These are phyloP conservation scores for Zosterops lateralis DNA, from an alignment of 2,113 vertebrate species.

Conservation along the genomic window DNA sequence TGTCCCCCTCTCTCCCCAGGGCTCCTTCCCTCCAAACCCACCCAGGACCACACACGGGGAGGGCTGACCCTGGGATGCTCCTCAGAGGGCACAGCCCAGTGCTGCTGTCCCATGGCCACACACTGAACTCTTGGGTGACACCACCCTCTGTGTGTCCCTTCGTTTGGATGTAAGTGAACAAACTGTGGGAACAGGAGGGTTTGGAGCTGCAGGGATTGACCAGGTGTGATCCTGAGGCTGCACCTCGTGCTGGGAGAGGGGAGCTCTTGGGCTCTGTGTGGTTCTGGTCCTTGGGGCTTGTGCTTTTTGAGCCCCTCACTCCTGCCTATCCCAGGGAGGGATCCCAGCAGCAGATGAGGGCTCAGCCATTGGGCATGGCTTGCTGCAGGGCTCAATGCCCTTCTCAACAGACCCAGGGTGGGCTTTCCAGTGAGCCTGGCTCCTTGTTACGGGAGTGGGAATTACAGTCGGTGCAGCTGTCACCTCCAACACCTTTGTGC, in stretches of 20 bases:
- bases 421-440: neutral
- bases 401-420: rapidly evolving
- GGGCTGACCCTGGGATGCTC: neutral
- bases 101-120: rapidly evolving
- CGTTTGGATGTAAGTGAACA: rapidly evolving
- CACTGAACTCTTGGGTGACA: neutral
- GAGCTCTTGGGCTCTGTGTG: rapidly evolving
- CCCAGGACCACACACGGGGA: neutral
- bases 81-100: neutral
- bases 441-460: neutral
- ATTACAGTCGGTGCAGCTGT: rapidly evolving
- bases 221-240: neutral
- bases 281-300: neutral
- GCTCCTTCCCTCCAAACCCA: neutral
- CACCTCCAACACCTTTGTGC: rapidly evolving
- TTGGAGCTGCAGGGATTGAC: neutral
- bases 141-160: rapidly evolving
- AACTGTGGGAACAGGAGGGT: neutral
- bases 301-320: neutral
- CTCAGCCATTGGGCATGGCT: neutral
- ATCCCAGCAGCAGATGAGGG: neutral
- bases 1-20: rapidly evolving
- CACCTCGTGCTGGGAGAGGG: neutral
- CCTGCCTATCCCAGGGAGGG: neutral
- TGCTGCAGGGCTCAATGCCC: neutral